A percentile compares a stretch with the other conserved stretches of the same genome.
phyloP scores from a whole-genome alignment of 2,888 invertebrate genomes.

The Autographa pulchrina region DNA sequence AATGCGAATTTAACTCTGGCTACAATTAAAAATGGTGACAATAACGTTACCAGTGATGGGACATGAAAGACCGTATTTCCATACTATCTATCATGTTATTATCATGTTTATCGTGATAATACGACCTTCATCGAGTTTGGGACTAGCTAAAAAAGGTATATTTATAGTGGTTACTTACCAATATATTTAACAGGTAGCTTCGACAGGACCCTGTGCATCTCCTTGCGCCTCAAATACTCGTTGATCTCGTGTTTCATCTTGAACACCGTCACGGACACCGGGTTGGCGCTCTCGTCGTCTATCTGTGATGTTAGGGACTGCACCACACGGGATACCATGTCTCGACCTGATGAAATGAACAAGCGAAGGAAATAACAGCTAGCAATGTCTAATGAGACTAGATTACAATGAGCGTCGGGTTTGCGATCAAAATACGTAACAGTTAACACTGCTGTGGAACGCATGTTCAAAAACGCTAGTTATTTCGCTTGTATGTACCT shows the following conservation, averaged over 20 bases:
- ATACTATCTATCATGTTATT: too few relatives aligned
- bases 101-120: too few relatives aligned
- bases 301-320: slow-evolving; percentile 89
- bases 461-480: too few relatives aligned
- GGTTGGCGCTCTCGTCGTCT: slow-evolving; percentile 78
- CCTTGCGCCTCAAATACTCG: slow-evolving; percentile 80
- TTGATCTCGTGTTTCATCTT: slow-evolving; percentile 87
- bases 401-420: too few relatives aligned
- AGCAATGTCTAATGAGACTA: too few relatives aligned
- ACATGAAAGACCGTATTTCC: too few relatives aligned
- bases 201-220: slow-evolving; percentile 82
- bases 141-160: not conserved
- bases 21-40: too few relatives aligned
- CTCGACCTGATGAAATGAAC: slow-evolving; percentile 82
- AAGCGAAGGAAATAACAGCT: not conserved
- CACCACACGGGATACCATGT: slow-evolving; percentile 91
- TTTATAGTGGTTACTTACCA: slow-evolving; percentile 69
- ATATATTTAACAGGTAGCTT: slow-evolving; percentile 84
- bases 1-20: too few relatives aligned
- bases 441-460: too few relatives aligned
- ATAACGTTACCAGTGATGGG: too few relatives aligned
- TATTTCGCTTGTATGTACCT: too few relatives aligned
- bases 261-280: slow-evolving; percentile 87
- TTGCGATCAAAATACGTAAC: too few relatives aligned
- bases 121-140: not conserved